phyloP scores from a whole-genome alignment of 2,797 vertebrate species.

The Hypotaenidia okinawae region DNA sequence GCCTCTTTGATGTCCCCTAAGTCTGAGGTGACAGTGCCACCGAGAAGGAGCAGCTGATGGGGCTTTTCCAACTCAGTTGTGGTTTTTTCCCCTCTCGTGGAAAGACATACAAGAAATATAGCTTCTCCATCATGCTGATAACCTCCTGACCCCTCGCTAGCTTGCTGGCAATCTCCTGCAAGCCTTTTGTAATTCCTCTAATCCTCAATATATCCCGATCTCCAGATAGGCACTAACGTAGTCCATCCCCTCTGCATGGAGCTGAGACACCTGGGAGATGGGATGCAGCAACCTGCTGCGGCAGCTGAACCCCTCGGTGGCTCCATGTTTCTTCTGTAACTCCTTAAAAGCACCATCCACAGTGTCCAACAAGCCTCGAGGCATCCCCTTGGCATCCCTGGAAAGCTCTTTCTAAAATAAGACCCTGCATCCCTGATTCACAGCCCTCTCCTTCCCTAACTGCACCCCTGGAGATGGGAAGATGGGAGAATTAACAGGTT shows the following conservation, averaged over 20 bases:
- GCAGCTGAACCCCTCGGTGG: background rate
- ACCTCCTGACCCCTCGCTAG: constrained; percentile 4
- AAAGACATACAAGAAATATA: background rate
- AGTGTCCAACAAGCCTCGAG: fast-evolving
- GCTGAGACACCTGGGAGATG: background rate
- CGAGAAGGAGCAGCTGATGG: background rate
- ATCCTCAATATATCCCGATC: constrained; percentile 10
- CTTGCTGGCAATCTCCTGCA: background rate
- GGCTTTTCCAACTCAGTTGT: background rate
- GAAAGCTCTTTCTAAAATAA: background rate
- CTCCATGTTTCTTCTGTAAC: background rate
- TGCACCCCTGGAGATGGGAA: background rate
- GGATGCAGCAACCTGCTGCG: background rate
- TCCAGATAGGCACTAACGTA: background rate
- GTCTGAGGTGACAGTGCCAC: background rate
- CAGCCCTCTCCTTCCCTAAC: background rate
- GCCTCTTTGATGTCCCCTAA: background rate
- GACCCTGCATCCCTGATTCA: background rate
- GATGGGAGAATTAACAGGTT: background rate
- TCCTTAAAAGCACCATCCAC: background rate
- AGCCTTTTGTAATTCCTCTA: constrained; percentile 47
- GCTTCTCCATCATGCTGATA: background rate
- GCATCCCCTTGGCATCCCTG: background rate
- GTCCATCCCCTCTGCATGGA: background rate
- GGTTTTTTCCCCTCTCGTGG: background rate